A percentile compares a stretch with the other conserved stretches of the same genome.
Evolutionary conservation across 2,113 vertebrate species (phyloP).

Genomic region (Perca flavescens): DNA sequence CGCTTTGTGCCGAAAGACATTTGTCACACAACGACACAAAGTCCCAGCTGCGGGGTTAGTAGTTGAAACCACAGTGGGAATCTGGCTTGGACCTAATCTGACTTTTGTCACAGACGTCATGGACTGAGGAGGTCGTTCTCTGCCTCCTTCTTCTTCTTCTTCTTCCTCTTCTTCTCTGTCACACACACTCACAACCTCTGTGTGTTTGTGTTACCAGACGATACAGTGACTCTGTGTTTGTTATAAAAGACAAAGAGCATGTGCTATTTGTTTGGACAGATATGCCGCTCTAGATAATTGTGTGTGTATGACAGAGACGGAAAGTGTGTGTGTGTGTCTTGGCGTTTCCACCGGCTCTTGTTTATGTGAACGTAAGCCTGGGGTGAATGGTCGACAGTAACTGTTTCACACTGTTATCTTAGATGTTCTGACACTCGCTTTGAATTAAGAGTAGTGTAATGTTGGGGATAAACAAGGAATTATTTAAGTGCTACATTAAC

Average conservation of each 20-base stretch:
- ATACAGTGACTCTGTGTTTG: conserved; percentile 67
- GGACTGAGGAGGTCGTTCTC: conserved; percentile 35
- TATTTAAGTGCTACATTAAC: neutral
- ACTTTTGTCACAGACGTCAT: conserved; percentile 68
- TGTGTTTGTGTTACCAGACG: conserved; percentile 65
- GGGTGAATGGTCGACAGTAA: conserved; percentile 65
- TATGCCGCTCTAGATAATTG: conserved; percentile 37
- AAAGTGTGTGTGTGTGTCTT: conserved; percentile 18
- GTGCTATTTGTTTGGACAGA: conserved; percentile 79
- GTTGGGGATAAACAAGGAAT: neutral
- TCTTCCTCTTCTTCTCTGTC: neutral
- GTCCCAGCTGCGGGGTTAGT: conserved; percentile 71
- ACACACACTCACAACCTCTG: conserved; percentile 23
- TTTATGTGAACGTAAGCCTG: conserved; percentile 63
- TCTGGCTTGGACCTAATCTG: conserved; percentile 40
- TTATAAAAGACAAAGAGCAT: conserved; percentile 78
- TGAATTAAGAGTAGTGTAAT: neutral
- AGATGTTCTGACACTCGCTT: conserved; percentile 25
- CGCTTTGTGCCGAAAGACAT: neutral
- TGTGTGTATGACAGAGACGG: neutral
- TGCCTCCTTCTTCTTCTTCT: neutral
- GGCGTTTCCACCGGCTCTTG: conserved; percentile 36
- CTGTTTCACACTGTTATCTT: conserved; percentile 57
- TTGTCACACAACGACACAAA: conserved; percentile 37
- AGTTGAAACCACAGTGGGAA: conserved; percentile 65